Evolutionary conservation across 2,797 vertebrate genomes (phyloP).

Genomic region (Jordanella pulchra): DNA sequence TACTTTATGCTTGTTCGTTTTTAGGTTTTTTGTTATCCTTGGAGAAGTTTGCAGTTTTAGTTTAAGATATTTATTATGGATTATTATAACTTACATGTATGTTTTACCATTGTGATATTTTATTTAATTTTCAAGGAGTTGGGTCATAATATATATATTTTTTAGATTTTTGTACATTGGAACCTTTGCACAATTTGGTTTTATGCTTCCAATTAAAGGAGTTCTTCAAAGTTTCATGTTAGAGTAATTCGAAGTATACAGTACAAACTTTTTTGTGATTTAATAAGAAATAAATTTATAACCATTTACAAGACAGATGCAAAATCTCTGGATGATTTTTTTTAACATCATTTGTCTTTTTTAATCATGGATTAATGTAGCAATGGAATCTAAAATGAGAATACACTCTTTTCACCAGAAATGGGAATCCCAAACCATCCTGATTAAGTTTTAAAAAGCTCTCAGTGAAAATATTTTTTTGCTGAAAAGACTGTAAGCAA

Average conservation of each 20-base stretch:
- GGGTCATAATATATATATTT: neutral
- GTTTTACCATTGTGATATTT: neutral
- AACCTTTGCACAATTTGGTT: neutral
- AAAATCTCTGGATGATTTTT: no score
- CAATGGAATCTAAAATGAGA: no score
- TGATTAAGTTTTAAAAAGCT: neutral
- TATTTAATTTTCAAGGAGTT: neutral
- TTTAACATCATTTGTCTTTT: no score
- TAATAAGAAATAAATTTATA: no score
- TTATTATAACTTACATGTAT: neutral
- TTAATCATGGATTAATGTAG: no score
- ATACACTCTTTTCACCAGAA: no score
- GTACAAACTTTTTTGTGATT: no score
- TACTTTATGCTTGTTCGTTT: no score
- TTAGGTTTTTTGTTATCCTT: no score
- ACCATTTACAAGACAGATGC: no score
- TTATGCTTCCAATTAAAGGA: neutral
- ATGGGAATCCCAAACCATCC: neutral
- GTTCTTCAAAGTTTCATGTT: no score
- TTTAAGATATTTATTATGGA: neutral
- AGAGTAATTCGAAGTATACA: no score
- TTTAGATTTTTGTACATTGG: neutral
- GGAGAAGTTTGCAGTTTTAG: neutral
- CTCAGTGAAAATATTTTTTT: neutral
- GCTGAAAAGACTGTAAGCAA: neutral